Base-by-base conservation (phyloP, 2,797 vertebrate genomes). In the Sebastes goodei region DNA sequence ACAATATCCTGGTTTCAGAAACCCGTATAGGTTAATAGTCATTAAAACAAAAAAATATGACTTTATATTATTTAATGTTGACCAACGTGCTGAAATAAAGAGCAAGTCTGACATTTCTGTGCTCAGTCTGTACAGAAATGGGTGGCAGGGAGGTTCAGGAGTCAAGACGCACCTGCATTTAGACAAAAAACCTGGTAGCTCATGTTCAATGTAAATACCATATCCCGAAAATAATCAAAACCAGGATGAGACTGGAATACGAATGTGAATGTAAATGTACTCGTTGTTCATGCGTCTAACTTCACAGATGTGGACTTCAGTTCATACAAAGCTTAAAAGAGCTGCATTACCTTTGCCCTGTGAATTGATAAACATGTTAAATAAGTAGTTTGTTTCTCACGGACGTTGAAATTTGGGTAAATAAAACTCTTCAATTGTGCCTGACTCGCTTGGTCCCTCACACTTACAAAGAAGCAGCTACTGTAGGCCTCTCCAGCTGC, bases 401-500 rank as follows among this genome's bases (percentile, higher is more conserved):
- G 27, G 12, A 33, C 21, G 3, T 20, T 60, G 2, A 62, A 14
- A 46, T 63, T 8, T 35, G 33, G 17, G 32, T 55, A 46, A 56
- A 71, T 56, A 33, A 38, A 71, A 46, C 17, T 53, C 2, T 21
- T 5, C 20, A 9, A 4, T 68, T 23, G 10, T 46, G 2, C 3
- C 53, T n/a, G 57, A 32, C 46, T 33, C 11, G 20, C 10, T 69
- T 10, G 6, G 15, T 61, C 53, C 11, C 10, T 74, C n/a, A 69
- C 53, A 46, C 4, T 30, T 3, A 20, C 64, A 56, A 27, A n/a
- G 33, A 77, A 5, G 62, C 29, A 52, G 67, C 66, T 14, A 61
- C 21, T 83, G 52, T 17, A 14, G 38, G 52, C 49, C 42, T 10
- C 35, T 61, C 46, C 65, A 80, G 61, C 29, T 82, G 79, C 65